phyloP scores from a whole-genome alignment of 2,797 vertebrate genomes.

The Lithobates sylvaticus region DNA sequence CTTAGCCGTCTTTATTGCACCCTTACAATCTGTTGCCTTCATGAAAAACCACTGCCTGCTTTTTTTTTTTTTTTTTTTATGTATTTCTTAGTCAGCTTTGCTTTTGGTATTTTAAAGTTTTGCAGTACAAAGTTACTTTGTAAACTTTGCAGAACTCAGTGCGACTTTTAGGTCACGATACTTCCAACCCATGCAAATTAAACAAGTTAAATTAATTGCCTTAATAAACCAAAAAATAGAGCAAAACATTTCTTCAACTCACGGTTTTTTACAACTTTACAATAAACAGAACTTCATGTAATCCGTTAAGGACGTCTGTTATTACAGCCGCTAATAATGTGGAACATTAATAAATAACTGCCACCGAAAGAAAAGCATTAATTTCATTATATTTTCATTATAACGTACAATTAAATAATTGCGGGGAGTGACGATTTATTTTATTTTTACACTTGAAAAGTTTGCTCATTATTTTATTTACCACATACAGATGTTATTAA shows the following conservation, averaged over 20 bases:
- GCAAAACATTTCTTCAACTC: conserved; percentile 10
- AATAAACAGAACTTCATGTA: conserved; percentile 31
- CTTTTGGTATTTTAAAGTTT: background rate
- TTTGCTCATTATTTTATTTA: conserved; percentile 48
- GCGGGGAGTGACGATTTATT: conserved; percentile 23
- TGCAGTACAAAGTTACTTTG: background rate
- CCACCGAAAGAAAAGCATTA: conserved; percentile 42
- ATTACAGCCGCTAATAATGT: conserved; percentile 22
- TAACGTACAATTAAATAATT: conserved; percentile 46
- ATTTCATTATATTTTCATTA: conserved; percentile 56
- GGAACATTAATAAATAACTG: conserved; percentile 51
- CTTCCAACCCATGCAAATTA: conserved; percentile 5
- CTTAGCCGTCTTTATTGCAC: too few species aligned
- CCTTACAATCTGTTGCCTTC: too few species aligned
- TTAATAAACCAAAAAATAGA: conserved; percentile 21
- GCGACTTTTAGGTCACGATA: conserved; percentile 26
- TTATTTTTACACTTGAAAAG: conserved; percentile 48
- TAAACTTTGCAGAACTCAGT: background rate
- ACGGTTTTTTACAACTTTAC: conserved; percentile 25
- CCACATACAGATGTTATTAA: conserved; percentile 54
- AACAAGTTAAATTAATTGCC: conserved; percentile 24
- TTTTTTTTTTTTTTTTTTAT: too few species aligned
- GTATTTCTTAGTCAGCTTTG: too few species aligned
- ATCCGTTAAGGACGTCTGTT: conserved; percentile 20
- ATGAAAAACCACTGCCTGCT: too few species aligned